These are phyloP conservation scores for Notiomystis cincta DNA, from an alignment of 2,113 vertebrate species.

Conservation along the genomic window DNA sequence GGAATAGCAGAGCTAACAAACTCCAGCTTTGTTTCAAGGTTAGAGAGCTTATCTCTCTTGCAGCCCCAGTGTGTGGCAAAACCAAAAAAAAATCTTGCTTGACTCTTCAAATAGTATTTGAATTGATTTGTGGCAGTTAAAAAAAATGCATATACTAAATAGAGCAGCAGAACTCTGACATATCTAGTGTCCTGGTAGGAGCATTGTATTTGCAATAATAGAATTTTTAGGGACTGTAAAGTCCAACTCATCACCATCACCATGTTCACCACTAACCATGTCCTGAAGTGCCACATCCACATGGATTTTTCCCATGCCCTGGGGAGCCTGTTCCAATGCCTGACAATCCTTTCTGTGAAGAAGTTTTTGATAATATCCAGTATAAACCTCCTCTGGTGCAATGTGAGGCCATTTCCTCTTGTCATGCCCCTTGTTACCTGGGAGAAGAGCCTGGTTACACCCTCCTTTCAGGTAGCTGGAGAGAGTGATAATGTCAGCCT, in stretches of 20 bases:
- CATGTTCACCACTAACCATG: neutral
- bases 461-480: neutral
- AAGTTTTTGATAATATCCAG: neutral
- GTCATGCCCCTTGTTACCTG: neutral
- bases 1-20: slow-evolving; percentile 42
- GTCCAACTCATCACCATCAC: neutral
- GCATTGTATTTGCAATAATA: neutral
- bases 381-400: neutral
- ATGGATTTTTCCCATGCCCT: neutral
- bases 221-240: neutral
- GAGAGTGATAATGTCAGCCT: neutral
- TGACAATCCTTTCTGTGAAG: neutral
- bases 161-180: neutral
- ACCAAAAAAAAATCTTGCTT: neutral
- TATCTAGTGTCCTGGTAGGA: neutral
- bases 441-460: neutral
- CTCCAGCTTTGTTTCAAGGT: slow-evolving; percentile 25
- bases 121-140: neutral
- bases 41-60: slow-evolving; percentile 3
- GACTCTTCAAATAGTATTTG: neutral
- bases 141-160: accelerated
- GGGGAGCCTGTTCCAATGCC: neutral
- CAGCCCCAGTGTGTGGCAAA: neutral
- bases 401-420: neutral
- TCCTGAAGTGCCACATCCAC: neutral